Conservation (phyloP, 2,113 vertebrate species). For the Jacana jacana region DNA sequence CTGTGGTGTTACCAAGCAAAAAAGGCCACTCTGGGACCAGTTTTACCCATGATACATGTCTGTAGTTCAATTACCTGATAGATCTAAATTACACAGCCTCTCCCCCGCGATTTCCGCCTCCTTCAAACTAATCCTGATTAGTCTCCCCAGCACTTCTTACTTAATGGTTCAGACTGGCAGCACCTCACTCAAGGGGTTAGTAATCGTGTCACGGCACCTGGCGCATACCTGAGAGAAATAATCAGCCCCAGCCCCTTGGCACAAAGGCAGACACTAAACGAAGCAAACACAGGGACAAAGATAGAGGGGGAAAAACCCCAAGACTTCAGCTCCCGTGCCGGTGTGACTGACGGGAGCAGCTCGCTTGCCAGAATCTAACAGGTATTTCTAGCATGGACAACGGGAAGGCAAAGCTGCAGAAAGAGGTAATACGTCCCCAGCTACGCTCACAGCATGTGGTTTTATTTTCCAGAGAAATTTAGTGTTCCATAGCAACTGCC, state of each 20-base stretch:
- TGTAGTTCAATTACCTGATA: not conserved
- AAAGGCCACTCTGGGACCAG: not conserved
- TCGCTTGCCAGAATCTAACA: not conserved
- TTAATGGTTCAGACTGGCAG: not conserved
- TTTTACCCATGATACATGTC: not conserved
- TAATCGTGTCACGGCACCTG: not conserved
- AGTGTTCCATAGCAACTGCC: not conserved
- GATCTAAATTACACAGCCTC: not conserved
- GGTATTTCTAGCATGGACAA: not conserved
- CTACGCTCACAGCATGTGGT: rapidly evolving
- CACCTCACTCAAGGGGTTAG: not conserved
- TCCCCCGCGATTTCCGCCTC: not conserved
- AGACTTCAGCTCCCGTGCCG: not conserved
- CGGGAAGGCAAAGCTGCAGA: not conserved
- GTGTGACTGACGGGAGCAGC: not conserved
- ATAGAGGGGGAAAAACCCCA: not conserved
- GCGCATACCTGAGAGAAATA: not conserved
- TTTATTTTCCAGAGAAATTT: not conserved
- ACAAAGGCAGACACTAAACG: not conserved
- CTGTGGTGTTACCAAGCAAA: not conserved
- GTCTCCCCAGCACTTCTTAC: not conserved
- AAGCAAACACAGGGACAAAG: not conserved
- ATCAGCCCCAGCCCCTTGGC: not conserved
- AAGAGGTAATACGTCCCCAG: not conserved
- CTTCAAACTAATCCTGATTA: not conserved